Evolutionary conservation across 2,113 vertebrate species (phyloP).

Genomic region (Petrocephalus zakoni): DNA sequence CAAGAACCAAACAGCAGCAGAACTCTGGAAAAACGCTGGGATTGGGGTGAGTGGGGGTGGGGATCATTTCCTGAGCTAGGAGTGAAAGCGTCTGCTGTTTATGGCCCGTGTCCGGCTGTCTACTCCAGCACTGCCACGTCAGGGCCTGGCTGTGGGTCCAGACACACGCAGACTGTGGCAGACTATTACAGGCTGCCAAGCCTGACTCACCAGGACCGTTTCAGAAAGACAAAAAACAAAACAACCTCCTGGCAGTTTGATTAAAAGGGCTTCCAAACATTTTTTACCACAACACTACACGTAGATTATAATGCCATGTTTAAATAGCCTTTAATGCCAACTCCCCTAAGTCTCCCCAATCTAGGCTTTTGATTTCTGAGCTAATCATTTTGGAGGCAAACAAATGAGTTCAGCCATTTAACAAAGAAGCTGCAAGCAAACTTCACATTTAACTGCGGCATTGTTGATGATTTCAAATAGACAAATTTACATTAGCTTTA

Average conservation of each 20-base stretch:
- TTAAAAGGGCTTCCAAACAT: neutral
- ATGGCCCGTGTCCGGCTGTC: neutral
- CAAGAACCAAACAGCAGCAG: neutral
- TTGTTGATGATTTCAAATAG: neutral
- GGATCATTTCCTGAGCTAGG: constrained; percentile 1
- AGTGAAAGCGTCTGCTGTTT: neutral
- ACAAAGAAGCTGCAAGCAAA: neutral
- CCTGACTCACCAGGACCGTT: neutral
- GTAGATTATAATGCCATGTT: neutral
- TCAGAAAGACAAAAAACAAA: neutral
- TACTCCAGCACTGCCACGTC: constrained; percentile 20
- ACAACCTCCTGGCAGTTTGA: neutral
- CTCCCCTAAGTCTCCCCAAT: neutral
- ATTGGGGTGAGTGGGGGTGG: neutral
- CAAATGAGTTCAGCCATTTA: neutral
- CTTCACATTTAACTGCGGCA: neutral
- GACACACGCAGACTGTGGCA: neutral
- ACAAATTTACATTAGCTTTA: neutral
- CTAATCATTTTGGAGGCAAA: neutral
- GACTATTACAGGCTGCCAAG: neutral
- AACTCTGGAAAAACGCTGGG: neutral
- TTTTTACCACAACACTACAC: neutral
- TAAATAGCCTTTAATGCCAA: neutral
- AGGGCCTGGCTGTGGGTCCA: neutral
- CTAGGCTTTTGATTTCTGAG: neutral